Evolutionary conservation across 2,888 invertebrate species (phyloP).

Genomic region (Venusia cambrica): DNA sequence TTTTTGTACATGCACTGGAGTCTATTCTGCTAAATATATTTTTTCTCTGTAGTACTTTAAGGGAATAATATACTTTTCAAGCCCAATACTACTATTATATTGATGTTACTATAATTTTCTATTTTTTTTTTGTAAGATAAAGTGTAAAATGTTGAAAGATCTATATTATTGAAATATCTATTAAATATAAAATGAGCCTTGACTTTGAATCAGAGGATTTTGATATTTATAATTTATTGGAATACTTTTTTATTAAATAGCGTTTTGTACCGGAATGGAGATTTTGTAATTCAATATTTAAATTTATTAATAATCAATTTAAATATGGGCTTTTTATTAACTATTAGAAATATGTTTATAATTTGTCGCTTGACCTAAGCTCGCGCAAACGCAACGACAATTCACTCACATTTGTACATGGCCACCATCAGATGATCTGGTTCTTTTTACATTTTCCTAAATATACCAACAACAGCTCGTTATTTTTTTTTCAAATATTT

Average conservation of each 20-base stretch:
- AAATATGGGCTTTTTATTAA: conserved; percentile 73
- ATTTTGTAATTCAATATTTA: conserved; percentile 47
- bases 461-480: conserved; percentile 81
- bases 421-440: conserved; percentile 86
- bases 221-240: conserved; percentile 53
- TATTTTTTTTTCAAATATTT: conserved; percentile 42
- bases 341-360: conserved; percentile 71
- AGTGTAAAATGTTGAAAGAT: conserved; percentile 56
- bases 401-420: conserved; percentile 84
- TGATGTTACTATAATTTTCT: conserved; percentile 64
- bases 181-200: conserved; percentile 61
- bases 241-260: conserved; percentile 57
- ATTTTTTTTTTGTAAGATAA: conserved; percentile 57
- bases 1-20: conserved; percentile 27
- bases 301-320: conserved; percentile 54
- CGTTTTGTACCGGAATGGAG: conserved; percentile 68
- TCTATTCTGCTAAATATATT: conserved; percentile 35
- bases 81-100: conserved; percentile 46
- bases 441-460: conserved; percentile 76
- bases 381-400: conserved; percentile 51
- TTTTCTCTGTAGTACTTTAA: conserved; percentile 38
- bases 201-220: conserved; percentile 58
- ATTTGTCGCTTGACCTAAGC: conserved; percentile 58
- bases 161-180: conserved; percentile 61
- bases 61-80: conserved; percentile 45